phyloP scores from a whole-genome alignment of 2,888 invertebrate species.

The Lymantria dispar region DNA sequence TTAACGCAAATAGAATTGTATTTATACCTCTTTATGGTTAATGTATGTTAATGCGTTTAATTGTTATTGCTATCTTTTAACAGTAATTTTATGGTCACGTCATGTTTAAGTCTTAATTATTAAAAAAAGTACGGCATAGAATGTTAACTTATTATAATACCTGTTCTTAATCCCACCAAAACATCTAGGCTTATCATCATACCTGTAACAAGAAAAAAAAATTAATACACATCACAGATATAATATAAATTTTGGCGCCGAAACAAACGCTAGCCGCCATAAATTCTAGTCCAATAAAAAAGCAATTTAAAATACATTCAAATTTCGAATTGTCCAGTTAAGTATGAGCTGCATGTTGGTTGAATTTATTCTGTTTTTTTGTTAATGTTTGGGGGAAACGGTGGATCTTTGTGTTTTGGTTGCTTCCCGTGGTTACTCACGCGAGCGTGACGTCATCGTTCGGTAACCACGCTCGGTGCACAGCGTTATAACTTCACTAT shows the following conservation, averaged over 20 bases:
- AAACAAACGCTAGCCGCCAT: constrained; percentile 62
- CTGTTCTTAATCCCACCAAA: constrained; percentile 15
- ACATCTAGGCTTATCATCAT: constrained; percentile 1
- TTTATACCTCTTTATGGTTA: not conserved
- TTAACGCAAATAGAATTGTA: not conserved
- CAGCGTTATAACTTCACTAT: constrained; percentile 45
- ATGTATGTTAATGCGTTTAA: constrained; percentile 1
- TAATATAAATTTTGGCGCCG: constrained; percentile 63
- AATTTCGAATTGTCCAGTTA: constrained; percentile 57
- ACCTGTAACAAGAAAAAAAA: constrained; percentile 36
- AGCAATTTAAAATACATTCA: constrained; percentile 76
- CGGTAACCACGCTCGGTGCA: constrained; percentile 72
- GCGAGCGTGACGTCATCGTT: constrained; percentile 74
- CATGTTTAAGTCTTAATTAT: constrained; percentile 2
- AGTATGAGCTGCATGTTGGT: constrained; percentile 30
- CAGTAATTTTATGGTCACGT: not conserved
- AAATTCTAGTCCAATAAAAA: constrained; percentile 78
- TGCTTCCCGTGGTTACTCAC: constrained; percentile 43
- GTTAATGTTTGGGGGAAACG: constrained; percentile 28
- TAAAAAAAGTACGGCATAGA: constrained; percentile 3
- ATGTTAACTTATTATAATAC: constrained; percentile 18
- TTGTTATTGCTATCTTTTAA: constrained; percentile 2
- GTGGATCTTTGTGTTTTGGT: constrained; percentile 37
- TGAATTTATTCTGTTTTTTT: constrained; percentile 26
- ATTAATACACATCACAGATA: constrained; percentile 44